phyloP scores from a whole-genome alignment of 2,113 vertebrate species.

The Mugil cephalus region DNA sequence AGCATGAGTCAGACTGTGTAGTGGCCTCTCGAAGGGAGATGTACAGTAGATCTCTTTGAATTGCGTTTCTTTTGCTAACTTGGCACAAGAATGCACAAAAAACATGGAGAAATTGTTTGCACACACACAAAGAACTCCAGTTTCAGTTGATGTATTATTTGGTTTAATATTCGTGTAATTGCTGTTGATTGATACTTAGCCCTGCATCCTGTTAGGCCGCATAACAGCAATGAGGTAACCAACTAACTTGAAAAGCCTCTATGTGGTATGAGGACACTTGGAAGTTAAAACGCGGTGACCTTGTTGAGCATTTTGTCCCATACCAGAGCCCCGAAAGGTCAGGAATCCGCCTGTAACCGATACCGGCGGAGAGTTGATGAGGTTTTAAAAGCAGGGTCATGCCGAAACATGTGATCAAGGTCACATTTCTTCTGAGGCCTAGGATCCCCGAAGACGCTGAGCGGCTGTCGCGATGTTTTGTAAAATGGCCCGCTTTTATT shows the following conservation, averaged over 20 bases:
- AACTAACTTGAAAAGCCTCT: slow-evolving; percentile 2
- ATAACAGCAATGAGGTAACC: slow-evolving; percentile 21
- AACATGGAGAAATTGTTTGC: not conserved
- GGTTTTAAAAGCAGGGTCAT: slow-evolving; percentile 24
- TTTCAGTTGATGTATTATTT: not conserved
- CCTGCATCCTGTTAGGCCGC: slow-evolving; percentile 4
- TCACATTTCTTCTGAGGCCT: slow-evolving; percentile 57
- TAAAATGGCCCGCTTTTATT: slow-evolving; percentile 59
- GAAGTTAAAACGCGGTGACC: slow-evolving; percentile 4
- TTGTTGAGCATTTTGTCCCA: slow-evolving; percentile 7
- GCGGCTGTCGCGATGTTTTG: slow-evolving; percentile 37
- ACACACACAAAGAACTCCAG: not conserved
- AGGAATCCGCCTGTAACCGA: slow-evolving; percentile 41
- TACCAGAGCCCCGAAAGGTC: slow-evolving; percentile 31
- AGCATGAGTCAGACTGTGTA: slow-evolving; percentile 65
- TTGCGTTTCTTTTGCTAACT: not conserved
- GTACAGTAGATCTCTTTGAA: slow-evolving; percentile 5
- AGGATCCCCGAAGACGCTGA: slow-evolving; percentile 18
- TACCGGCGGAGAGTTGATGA: slow-evolving; percentile 8
- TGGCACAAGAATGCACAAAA: too few species aligned
- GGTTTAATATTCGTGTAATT: not conserved
- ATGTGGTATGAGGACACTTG: not conserved
- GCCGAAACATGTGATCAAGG: slow-evolving; percentile 44
- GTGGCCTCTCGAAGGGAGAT: not conserved
- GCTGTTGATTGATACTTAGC: not conserved